phyloP scores from a whole-genome alignment of 2,797 vertebrate genomes.

The Pangasius sanitwongsei region DNA sequence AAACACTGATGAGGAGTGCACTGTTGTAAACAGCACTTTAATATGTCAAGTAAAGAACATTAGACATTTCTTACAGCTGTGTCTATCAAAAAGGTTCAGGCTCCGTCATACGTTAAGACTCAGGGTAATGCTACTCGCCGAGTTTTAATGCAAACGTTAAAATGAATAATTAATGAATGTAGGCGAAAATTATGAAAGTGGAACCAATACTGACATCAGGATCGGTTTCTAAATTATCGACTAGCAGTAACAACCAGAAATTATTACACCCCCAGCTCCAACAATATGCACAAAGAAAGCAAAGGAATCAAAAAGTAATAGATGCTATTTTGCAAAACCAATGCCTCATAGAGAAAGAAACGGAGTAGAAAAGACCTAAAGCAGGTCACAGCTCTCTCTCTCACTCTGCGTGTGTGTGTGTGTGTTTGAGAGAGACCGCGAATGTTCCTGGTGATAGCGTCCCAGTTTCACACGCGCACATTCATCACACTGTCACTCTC shows the following conservation, averaged over 20 bases:
- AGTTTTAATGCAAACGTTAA: neutral
- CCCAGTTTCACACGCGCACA: constrained; percentile 50
- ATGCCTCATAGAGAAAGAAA: neutral
- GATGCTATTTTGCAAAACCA: neutral
- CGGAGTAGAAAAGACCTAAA: constrained; percentile 16
- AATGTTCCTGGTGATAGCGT: constrained; percentile 47
- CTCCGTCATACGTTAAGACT: neutral
- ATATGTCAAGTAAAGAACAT: neutral
- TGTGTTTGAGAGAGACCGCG: constrained; percentile 4
- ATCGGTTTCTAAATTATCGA: neutral
- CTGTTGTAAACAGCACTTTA: neutral
- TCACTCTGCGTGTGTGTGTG: neutral
- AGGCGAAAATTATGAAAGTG: neutral
- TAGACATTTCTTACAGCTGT: neutral
- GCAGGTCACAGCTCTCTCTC: constrained; percentile 36
- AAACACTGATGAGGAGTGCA: neutral
- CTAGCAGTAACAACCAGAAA: neutral
- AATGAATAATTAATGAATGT: neutral
- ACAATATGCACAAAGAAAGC: neutral
- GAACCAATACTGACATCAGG: neutral
- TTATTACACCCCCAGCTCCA: neutral
- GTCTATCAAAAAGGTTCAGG: neutral
- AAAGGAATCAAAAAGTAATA: constrained; percentile 16
- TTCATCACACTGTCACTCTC: constrained; percentile 46
- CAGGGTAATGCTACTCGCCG: neutral